Conservation (phyloP, 2,113 vertebrate species). For the Nannospalax galili region DNA sequence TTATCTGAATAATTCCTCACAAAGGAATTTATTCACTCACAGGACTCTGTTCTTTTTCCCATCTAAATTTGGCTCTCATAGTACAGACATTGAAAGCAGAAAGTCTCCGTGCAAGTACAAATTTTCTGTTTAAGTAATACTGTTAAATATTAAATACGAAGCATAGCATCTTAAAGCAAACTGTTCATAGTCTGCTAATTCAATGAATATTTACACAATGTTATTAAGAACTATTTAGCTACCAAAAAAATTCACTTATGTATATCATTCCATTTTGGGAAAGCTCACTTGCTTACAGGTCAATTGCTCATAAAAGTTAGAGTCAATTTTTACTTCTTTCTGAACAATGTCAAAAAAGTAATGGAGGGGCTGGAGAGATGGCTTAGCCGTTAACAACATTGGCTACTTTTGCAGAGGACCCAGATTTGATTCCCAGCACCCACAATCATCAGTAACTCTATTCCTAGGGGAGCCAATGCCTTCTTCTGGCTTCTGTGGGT, state of each 20-base stretch:
- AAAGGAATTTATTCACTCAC: background rate
- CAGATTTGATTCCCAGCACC: no score
- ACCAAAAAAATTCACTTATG: background rate
- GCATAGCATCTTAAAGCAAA: constrained; percentile 36
- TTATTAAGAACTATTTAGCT: constrained; percentile 35
- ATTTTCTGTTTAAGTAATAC: constrained; percentile 45
- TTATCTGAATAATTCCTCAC: constrained; percentile 2
- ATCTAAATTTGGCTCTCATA: background rate
- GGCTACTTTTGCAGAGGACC: no score
- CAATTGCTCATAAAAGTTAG: background rate
- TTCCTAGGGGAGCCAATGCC: no score
- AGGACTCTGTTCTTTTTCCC: background rate
- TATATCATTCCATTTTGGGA: background rate
- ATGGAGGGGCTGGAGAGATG: background rate
- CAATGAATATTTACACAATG: constrained; percentile 32
- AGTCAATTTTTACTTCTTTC: constrained; percentile 32
- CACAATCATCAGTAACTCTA: no score
- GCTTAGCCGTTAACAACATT: no score
- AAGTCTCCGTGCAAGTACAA: constrained; percentile 2
- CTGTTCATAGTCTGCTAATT: constrained; percentile 13
- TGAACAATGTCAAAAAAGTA: constrained; percentile 13
- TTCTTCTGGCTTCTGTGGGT: no score
- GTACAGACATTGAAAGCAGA: background rate
- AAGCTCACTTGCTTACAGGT: constrained; percentile 19
- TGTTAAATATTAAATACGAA: constrained; percentile 37